Evolutionary conservation across 1,140 invertebrate species (phyloP), one percentile per base, ranked within the genome.

Genomic region (Probaryconus sp.): DNA sequence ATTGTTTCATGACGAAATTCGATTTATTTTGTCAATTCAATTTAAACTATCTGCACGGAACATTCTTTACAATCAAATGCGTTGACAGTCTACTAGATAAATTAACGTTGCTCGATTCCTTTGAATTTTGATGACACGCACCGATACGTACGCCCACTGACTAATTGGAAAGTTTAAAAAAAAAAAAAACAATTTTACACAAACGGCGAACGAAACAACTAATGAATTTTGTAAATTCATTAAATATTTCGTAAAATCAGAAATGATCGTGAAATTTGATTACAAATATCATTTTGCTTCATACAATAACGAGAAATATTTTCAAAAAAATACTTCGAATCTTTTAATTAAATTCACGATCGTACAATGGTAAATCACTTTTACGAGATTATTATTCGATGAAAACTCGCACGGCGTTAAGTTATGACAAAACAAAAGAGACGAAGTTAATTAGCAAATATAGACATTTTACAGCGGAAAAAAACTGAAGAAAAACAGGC

Each of bases 1-100:
- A 68, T 58, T 53, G 53, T 61, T 47, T 61, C 48, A 38, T 70
- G 48, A 40, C 21, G 33, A 55, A 61, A 70, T 70, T 70, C 55
- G 48, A 60, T 69, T 60, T 21, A 21, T 51, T 51, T 53, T 60
- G 17, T 11, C 40, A 35, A 58, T 37, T 42, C 51, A 68, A 68
- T 68, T 68, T 43, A 50, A 58, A 58, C 28, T 51, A 9, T 45
- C 45, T 50, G 45, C 37, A 51, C 43, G 43, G 33, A 40, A 28
- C 53, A 48, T 68, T 51, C 55, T 53, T 68, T 51, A 18, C 43
- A 14, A 37, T 26, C 42, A 43, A 58, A 13, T 40, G 33, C 45
- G 42, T 50, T 56, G 35, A 50, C 63, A 56, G 24, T 45, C 21
- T 47, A 11, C 35, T 45, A 21, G 28, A 28, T 30, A 65, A 55